Base-by-base conservation (phyloP, 2,797 vertebrate species). In the Schizopygopsis pylzovi region DNA sequence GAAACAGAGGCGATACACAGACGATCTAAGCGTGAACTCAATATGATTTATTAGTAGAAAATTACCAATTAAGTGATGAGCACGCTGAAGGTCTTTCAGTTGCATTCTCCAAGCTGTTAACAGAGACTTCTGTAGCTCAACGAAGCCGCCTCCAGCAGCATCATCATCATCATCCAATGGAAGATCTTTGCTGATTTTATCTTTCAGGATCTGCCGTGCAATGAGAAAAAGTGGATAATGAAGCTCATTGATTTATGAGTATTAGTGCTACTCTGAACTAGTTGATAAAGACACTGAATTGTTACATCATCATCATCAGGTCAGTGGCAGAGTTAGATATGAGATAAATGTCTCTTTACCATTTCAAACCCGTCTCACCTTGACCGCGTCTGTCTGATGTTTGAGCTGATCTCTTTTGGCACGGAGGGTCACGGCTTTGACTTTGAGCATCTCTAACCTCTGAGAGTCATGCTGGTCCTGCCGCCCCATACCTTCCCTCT, bases 41-140 rank as follows among this genome's bases (percentile, higher is more conserved):
- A 1, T 45, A 45, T 16, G 11, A 77, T 39, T 56, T 56, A 39
- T 13, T 15, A 0, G 47, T 5, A 5, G 43, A 81, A 25, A 67
- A 70, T 81, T 94, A 99, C 97, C 98, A 87, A 96, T 96, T 88
- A 98, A 92, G 82, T 88, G 93, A 88, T 97, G 96, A 4, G 95
- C 90, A 22, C 90, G 88, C 41, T 97, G 93, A 82, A 94, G 90
- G 52, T 93, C 93, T 88, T 92, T 94, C 6, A 96, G 1, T 0
- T 92, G 94, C 56, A 92, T 91, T 16, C 89, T 88, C 89, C 93
- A 94, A 88, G 92, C 93, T 89, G 95, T 94, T 77, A 96, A 77
- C 67, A 81, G 47, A 52, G 86, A 84, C 54, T 85, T 71, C 77
- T 93, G 61, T 4, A 93, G 82, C 3, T 93, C 59, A 1, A 88